These are phyloP conservation scores for Zosterops hypoxanthus DNA, from an alignment of 2,113 vertebrate species.

Conservation along the genomic window DNA sequence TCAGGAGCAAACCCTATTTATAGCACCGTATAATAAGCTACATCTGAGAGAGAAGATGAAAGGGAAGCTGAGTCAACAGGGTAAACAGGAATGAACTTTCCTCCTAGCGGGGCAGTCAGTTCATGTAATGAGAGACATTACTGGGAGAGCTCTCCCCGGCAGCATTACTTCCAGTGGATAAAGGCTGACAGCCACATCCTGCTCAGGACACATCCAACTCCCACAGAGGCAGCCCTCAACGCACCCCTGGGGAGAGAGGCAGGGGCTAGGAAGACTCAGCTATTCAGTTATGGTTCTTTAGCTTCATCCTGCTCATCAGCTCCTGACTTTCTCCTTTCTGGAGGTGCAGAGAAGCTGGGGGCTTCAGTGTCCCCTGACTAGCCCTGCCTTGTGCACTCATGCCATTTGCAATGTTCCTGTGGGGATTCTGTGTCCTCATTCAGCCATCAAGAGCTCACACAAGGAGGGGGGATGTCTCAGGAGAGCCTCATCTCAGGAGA, in stretches of 20 bases:
- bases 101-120: background rate
- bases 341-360: background rate
- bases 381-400: background rate
- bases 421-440: background rate
- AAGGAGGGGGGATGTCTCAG: fast-evolving
- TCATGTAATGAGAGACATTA: background rate
- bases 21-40: constrained; percentile 1
- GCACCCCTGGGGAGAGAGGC: background rate
- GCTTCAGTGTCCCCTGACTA: background rate
- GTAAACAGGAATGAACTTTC: background rate
- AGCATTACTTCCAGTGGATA: background rate
- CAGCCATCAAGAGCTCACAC: background rate
- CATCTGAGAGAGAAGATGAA: constrained; percentile 21
- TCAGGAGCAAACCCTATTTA: constrained; percentile 21
- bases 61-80: constrained; percentile 19
- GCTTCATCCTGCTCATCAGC: background rate
- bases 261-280: background rate
- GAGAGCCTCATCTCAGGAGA: background rate
- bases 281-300: background rate
- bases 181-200: background rate
- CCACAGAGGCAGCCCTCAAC: fast-evolving
- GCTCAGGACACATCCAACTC: background rate
- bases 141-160: background rate
- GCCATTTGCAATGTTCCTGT: background rate
- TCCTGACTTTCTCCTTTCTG: background rate